phyloP scores from a whole-genome alignment of 2,113 vertebrate genomes.

The Brienomyrus brachyistius region DNA sequence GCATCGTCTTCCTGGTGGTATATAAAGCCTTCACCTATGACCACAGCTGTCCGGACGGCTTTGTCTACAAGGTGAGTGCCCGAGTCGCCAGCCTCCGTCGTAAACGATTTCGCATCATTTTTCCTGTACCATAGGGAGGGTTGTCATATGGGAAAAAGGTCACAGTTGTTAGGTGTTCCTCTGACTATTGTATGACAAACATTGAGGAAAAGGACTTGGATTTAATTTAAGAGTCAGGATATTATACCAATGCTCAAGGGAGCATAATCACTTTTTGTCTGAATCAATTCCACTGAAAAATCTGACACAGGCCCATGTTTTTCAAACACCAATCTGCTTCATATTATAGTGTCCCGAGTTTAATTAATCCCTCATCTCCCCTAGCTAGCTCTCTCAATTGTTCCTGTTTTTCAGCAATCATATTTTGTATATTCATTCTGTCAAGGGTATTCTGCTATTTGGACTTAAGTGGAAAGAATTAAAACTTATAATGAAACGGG shows the following conservation, averaged over 20 bases:
- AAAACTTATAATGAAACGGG: neutral
- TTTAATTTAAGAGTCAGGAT: neutral
- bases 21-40: slow-evolving; percentile 99
- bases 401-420: neutral
- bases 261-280: neutral
- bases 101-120: neutral
- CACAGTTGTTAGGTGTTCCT: neutral
- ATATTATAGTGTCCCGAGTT: neutral
- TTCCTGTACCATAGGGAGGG: neutral
- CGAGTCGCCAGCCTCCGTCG: neutral
- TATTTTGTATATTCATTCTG: neutral
- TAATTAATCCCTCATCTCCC: slow-evolving; percentile 6
- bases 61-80: slow-evolving; percentile 90
- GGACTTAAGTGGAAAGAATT: neutral
- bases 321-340: neutral
- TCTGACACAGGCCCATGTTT: neutral
- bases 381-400: neutral
- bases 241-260: neutral
- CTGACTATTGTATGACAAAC: neutral
- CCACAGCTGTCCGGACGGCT: slow-evolving; percentile 98
- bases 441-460: neutral
- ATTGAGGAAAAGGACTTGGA: neutral
- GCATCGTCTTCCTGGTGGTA: slow-evolving; percentile 98
- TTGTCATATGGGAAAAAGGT: neutral
- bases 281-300: neutral